Base-by-base conservation (phyloP, 2,888 invertebrate species). In the Ochropleura plecta region DNA sequence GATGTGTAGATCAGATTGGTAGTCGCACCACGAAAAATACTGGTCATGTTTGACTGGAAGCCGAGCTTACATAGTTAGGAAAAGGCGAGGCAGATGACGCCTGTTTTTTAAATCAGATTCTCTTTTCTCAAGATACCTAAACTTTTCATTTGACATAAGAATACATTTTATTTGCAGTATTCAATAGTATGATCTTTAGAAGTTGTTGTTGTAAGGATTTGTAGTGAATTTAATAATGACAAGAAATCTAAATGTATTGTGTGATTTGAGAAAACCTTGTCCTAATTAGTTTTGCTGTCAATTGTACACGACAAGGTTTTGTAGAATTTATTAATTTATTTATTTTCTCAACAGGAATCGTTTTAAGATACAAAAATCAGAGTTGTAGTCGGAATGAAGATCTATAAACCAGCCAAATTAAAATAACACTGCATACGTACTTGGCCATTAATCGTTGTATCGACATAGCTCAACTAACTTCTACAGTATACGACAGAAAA, bases 361-460 rank as follows among this genome's bases (percentile, higher is more conserved):
- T 18, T 9, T 55, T 10, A 7, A 14, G 62, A 76, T 73, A 76
- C 67, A 70, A 82, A 79, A 86, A 80, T 76, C 63, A 81, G 66
- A 81, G 67, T 76, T 18, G 30, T 30, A 30, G 30, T 30, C 48
- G 0, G 57, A 53, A 40, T 53, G 20, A 57, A 18, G 51, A 78
- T 44, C 46, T 62, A 44, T 20, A 67, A 70, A 59, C 66, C 78
- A 85, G 77, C 74, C 78, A 79, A 90, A 88, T 82, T 73, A 85
- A 84, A 90, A 87, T 78, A 86, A 85, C 78, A 88, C 86, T 84
- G 83, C 80, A 79, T 87, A 87, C 79, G 81, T 87, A 83, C 74
- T 92, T 90, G 89, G 90, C 90, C 82, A 89, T 89, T 88, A 91
- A 92, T 95, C 95, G 96, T 95, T 95, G 95, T 95, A 94, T 94